These are phyloP conservation scores for Cremastinae sp. DNA, from an alignment of 2,888 invertebrate species.

Conservation along the genomic window DNA sequence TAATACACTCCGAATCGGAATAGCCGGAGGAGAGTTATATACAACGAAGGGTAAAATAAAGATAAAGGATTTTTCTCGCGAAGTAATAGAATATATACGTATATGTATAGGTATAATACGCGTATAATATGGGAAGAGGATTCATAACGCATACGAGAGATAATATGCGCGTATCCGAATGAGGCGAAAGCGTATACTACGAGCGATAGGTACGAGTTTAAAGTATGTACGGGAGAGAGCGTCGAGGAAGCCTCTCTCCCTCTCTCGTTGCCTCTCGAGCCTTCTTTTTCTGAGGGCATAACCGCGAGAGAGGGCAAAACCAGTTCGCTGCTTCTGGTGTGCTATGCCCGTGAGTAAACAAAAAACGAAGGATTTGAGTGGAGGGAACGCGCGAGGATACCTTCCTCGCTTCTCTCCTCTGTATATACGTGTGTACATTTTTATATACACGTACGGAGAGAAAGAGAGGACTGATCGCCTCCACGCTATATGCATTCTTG, in stretches of 20 bases:
- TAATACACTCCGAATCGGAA: slow-evolving; percentile 65
- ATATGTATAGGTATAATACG: slow-evolving; percentile 31
- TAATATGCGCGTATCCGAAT: slow-evolving; percentile 20
- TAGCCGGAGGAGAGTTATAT: slow-evolving; percentile 58
- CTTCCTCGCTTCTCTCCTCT: slow-evolving; percentile 50
- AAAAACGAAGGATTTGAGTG: slow-evolving; percentile 74
- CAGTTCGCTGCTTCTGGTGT: slow-evolving; percentile 74
- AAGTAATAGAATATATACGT: slow-evolving; percentile 39
- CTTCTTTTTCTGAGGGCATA: slow-evolving; percentile 68
- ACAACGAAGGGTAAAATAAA: slow-evolving; percentile 29
- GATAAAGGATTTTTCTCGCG: slow-evolving; percentile 42
- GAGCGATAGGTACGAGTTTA: slow-evolving; percentile 48
- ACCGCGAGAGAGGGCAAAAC: slow-evolving; percentile 74
- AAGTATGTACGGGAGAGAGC: slow-evolving; percentile 62
- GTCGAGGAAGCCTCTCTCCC: slow-evolving; percentile 49
- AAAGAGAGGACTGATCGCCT: slow-evolving; percentile 59
- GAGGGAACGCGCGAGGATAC: slow-evolving; percentile 61
- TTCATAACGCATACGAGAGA: slow-evolving; percentile 21
- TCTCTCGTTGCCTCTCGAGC: slow-evolving; percentile 43
- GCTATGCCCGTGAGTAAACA: slow-evolving; percentile 77
- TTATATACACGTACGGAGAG: slow-evolving; percentile 17
- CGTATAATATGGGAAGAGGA: slow-evolving; percentile 12
- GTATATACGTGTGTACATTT: neutral
- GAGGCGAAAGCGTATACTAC: neutral
- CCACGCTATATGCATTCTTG: slow-evolving; percentile 56